Conservation (phyloP, 2,888 invertebrate genomes). For the Amaurobius ferox region DNA sequence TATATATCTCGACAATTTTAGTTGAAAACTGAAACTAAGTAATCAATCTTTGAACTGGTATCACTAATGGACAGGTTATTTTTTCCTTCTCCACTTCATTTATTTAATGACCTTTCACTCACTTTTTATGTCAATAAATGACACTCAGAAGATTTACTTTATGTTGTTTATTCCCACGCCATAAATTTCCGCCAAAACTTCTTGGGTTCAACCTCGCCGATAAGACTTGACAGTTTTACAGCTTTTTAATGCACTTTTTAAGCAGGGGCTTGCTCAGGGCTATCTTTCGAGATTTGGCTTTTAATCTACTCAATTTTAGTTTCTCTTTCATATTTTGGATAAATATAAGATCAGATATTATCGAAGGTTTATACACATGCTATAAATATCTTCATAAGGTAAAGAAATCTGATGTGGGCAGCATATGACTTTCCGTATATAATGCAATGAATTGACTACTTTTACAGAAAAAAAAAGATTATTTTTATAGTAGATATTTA, state of each 20-base stretch:
- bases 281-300: neutral
- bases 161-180: constrained; percentile 9
- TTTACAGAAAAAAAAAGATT: too few species aligned
- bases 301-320: neutral
- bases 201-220: neutral
- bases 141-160: constrained; percentile 8
- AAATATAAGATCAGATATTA: too few species aligned
- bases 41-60: neutral
- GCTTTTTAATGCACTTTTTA: constrained; percentile 16
- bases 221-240: constrained; percentile 7
- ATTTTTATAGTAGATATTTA: too few species aligned
- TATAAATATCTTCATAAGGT: too few species aligned
- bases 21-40: too few species aligned
- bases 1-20: too few species aligned
- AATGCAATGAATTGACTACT: too few species aligned
- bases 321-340: too few species aligned
- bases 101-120: neutral
- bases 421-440: too few species aligned
- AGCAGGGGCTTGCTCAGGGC: neutral
- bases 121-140: constrained; percentile 10
- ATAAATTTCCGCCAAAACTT: constrained; percentile 4
- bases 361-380: too few species aligned
- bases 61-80: neutral
- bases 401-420: too few species aligned
- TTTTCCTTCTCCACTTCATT: neutral